Evolutionary conservation across 2,113 vertebrate genomes (phyloP).

Genomic region (Brachypodius melanocephalos): DNA sequence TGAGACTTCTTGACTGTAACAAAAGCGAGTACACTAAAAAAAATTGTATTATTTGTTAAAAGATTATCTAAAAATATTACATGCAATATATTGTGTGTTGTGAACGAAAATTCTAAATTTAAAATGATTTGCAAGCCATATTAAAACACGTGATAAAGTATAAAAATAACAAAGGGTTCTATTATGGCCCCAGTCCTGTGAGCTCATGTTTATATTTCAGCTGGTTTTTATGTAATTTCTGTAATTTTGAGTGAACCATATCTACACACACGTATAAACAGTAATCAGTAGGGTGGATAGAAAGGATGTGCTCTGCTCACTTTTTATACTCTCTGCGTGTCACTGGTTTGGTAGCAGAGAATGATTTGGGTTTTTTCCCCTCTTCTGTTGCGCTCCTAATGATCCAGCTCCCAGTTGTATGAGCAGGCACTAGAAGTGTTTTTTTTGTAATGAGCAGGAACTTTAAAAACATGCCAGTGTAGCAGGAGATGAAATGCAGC

Average conservation of each 20-base stretch:
- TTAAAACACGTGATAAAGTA: not conserved
- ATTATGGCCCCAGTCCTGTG: not conserved
- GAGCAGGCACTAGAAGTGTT: not conserved
- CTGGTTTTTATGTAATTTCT: not conserved
- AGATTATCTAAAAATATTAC: not conserved
- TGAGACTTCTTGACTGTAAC: not conserved
- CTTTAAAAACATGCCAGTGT: not conserved
- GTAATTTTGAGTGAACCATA: not conserved
- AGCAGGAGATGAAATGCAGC: not conserved
- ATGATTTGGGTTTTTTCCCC: not conserved
- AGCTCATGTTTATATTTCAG: not conserved
- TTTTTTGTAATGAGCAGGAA: not conserved
- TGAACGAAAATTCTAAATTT: not conserved
- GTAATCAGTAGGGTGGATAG: not conserved
- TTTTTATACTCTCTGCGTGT: not conserved
- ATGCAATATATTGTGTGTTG: not conserved
- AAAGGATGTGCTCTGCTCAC: not conserved
- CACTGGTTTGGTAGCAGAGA: not conserved
- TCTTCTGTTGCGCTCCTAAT: not conserved
- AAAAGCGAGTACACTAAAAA: not conserved
- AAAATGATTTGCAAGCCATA: not conserved
- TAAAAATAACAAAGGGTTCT: not conserved
- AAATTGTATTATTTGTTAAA: not conserved
- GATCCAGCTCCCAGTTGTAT: not conserved
- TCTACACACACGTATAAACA: not conserved